These are phyloP conservation scores for Drosophila nr. perissopoda DNA, from an alignment of 2,888 invertebrate genomes.

Conservation along the genomic window DNA sequence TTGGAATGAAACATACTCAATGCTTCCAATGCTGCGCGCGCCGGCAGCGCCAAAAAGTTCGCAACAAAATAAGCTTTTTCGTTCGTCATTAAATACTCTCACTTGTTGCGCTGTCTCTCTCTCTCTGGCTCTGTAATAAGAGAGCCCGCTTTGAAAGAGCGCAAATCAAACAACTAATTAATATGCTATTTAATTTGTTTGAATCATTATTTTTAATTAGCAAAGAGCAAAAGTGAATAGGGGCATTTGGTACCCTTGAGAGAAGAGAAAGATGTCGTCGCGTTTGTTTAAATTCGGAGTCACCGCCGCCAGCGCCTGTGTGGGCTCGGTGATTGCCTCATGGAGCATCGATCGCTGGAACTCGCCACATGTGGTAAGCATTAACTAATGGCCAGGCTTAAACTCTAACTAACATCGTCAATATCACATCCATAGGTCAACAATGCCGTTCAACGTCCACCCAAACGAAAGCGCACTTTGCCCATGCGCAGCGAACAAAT, in stretches of 20 bases:
- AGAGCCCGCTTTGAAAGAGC: constrained; percentile 20
- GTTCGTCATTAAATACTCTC: background rate
- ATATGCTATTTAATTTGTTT: constrained; percentile 11
- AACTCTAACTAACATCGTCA: background rate
- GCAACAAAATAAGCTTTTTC: constrained; percentile 49
- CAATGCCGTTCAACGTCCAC: constrained; percentile 81
- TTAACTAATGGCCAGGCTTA: background rate
- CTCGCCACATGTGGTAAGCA: constrained; percentile 73
- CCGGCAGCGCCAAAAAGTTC: constrained; percentile 48
- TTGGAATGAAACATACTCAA: constrained; percentile 41
- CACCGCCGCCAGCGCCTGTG: constrained; percentile 83
- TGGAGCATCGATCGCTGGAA: constrained; percentile 82
- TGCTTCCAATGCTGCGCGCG: constrained; percentile 49
- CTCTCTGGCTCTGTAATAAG: background rate
- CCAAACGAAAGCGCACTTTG: constrained; percentile 89
- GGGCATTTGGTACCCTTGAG: constrained; percentile 17
- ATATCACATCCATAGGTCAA: constrained; percentile 69
- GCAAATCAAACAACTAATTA: background rate
- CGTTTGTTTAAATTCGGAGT: constrained; percentile 84
- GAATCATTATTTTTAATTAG: constrained; percentile 30
- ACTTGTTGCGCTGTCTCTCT: constrained; percentile 1
- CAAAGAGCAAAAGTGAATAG: constrained; percentile 10
- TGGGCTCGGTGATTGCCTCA: constrained; percentile 82
- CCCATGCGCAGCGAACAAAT: constrained; percentile 93
- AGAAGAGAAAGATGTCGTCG: constrained; percentile 78